Evolutionary conservation across 2,888 invertebrate genomes (phyloP), one percentile per base, ranked within the genome.

Genomic region (Pseudococcus jackbeardsleyi): DNA sequence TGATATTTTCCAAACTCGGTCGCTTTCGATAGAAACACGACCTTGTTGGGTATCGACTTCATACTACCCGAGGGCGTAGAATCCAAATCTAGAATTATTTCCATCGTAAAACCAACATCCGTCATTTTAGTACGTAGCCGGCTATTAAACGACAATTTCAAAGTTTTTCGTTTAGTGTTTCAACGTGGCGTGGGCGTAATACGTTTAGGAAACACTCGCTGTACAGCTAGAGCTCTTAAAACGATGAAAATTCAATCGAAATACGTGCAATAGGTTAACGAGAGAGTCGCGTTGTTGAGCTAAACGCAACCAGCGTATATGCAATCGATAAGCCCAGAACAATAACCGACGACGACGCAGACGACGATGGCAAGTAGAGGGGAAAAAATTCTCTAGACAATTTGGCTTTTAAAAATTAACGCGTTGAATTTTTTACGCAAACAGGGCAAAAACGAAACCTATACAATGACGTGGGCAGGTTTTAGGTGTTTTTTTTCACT

Each of bases 221-320:
- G 5, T 50, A 54, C 54, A 5, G 17, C 54, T 6, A 42, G 54
- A n/a, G 68, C 68, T 68, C 68, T 8, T 12, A 22, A 8, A 26
- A 26, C 68, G 68, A 68, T 68, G 68, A 68, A 68, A 68, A 68
- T 26, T 68, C 26, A 22, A 68, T 68, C 68, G 26, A 54, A 54
- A 68, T 11, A 19, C 68, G 12, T 68, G 68, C 68, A 26, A 68
- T 68, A 26, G 64, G n/a, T 64, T 64, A 64, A 64, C 64, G 64
- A 64, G 64, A 15, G 22, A 64, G 64, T 64, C 19, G 64, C 64
- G 64, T 64, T 50, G 50, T 50, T 54, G 54, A 50, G 48, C 48
- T 42, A 42, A 42, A 42, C 48, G 15, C 48, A 46, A 15, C 48
- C 9, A 12, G 15, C 12, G 11, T 50, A 50, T 54, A 54, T 54